phyloP scores from a whole-genome alignment of 2,797 vertebrate species.

The Tokudaia tokunoshimensis region DNA sequence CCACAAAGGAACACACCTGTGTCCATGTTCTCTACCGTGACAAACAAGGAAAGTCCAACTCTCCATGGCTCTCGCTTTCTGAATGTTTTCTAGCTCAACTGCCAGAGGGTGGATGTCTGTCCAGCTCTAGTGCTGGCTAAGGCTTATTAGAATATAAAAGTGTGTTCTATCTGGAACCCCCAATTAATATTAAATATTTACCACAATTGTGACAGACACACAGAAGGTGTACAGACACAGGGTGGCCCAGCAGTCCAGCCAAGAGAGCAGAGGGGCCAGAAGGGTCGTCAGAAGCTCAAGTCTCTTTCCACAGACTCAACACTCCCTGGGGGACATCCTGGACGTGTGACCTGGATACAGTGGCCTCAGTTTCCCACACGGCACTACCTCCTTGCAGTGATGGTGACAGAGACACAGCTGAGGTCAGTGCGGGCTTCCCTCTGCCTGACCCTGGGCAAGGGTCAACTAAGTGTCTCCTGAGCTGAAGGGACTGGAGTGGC shows the following conservation, averaged over 20 bases:
- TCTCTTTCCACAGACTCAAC: neutral
- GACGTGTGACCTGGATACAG: neutral
- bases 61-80: too few relatives aligned
- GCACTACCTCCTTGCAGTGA: neutral
- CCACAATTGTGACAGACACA: neutral
- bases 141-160: neutral
- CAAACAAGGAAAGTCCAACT: neutral
- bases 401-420: neutral
- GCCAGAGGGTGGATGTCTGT: neutral
- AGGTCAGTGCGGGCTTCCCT: neutral
- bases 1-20: accelerated
- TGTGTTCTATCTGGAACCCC: neutral
- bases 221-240: neutral
- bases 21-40: neutral
- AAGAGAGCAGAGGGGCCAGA: accelerated
- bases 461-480: neutral
- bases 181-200: neutral
- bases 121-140: neutral
- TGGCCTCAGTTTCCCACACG: neutral
- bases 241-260: neutral
- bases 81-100: neutral
- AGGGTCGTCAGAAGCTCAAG: neutral
- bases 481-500: neutral
- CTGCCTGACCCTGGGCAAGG: neutral
- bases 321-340: neutral